These are phyloP conservation scores for Leptopilina clavipes DNA, from an alignment of 1,140 invertebrate genomes.

Conservation along the genomic window DNA sequence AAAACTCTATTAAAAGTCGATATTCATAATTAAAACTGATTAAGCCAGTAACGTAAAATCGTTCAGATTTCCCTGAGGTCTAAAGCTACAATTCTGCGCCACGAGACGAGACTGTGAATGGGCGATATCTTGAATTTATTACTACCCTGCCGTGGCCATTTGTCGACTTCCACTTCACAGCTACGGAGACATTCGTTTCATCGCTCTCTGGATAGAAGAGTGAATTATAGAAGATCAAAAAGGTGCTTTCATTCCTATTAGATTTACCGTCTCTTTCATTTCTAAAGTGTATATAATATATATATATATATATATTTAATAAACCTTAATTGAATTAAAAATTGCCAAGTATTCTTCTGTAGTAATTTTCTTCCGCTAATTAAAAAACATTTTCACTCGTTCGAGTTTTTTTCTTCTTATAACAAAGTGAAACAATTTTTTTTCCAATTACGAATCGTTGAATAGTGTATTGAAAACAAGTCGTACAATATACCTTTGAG, in stretches of 20 bases:
- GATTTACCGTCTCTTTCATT: background rate
- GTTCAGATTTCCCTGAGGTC: slow-evolving; percentile 35
- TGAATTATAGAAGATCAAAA: slow-evolving; percentile 26
- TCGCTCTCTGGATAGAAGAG: background rate
- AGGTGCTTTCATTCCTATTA: background rate
- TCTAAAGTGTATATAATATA: too few species aligned
- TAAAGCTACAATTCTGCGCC: slow-evolving; percentile 29
- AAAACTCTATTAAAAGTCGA: slow-evolving; percentile 10
- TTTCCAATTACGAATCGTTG: too few species aligned
- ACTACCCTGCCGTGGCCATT: slow-evolving; percentile 12
- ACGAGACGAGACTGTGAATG: slow-evolving; percentile 32
- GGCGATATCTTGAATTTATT: slow-evolving; percentile 39
- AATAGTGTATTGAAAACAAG: too few species aligned
- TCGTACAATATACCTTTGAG: too few species aligned
- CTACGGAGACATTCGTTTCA: slow-evolving; percentile 19
- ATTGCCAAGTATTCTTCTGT: background rate
- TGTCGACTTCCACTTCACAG: slow-evolving; percentile 31
- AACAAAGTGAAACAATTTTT: too few species aligned
- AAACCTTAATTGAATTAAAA: background rate
- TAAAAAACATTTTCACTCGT: too few species aligned
- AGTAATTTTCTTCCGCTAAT: background rate
- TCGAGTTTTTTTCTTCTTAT: too few species aligned
- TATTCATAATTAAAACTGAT: background rate
- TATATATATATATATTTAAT: background rate
- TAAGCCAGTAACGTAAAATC: slow-evolving; percentile 9